Evolutionary conservation across 2,888 invertebrate species (phyloP), one percentile per base, ranked within the genome.

Genomic region (Busseola fusca): DNA sequence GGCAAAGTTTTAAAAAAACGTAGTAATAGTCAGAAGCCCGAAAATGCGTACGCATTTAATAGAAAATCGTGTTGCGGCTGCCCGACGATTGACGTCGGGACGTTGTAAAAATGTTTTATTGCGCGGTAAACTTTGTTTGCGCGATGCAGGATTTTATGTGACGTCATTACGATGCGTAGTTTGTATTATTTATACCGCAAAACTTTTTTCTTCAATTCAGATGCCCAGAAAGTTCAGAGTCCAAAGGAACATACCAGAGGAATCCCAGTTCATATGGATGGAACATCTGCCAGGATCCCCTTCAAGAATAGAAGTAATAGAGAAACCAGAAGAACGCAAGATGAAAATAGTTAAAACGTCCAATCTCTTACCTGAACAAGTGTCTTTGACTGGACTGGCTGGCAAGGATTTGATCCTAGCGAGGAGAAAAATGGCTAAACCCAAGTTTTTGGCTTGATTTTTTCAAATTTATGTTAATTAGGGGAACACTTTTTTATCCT

Each of bases 191-290:
- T 48, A 9, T 48, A 21, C 6, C 52, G 6, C 14, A 52, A 52
- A 25, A 14, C 25, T n/a, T 21, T 9, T n/a, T 40, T 3, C 7
- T 0, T 3, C 7, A 27, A 57, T 60, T 7, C 77, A 94, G 94
- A 79, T 78, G 0, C 89, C 89, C 0, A 86, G 95, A 37, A 93
- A 86, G 74, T 95, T 94, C 80, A 85, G 84, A 1, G 9, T 94
- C 0, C 85, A 86, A 70, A 34, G 63, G 0, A 81, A 80, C 0
- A 88, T 93, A 45, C 79, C 89, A 0, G 87, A 88, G 0, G 80
- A 85, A 0, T 50, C 81, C 0, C 94, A 94, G 66, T 69, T 81
- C 9, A 94, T 95, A 3, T 95, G 94, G 95, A 89, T 92, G 87
- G 90, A 93, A 60, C 87, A 84, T 21, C 2, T 67, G 59, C 42